A percentile compares a stretch with the other conserved stretches of the same genome.
Evolutionary conservation across 1,140 invertebrate species (phyloP).

Genomic region (Plodia interpunctella): DNA sequence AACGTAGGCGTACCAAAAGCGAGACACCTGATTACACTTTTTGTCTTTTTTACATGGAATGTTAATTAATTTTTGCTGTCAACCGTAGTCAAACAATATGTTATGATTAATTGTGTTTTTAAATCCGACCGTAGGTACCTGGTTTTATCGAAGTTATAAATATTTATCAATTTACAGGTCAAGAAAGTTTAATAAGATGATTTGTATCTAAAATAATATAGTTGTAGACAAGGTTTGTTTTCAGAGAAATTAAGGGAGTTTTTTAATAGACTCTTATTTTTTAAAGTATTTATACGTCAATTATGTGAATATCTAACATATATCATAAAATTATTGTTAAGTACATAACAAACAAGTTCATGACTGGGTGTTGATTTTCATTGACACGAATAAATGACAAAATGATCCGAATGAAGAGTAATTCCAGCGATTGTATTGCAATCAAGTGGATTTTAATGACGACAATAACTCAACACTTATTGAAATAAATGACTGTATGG

Average conservation of each 20-base stretch:
- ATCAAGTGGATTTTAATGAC: slow-evolving; percentile 30
- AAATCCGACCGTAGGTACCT: slow-evolving; percentile 25
- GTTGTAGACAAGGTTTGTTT: too few species aligned
- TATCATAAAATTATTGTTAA: not conserved
- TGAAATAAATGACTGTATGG: slow-evolving; percentile 38
- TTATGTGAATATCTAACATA: too few species aligned
- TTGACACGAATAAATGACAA: slow-evolving; percentile 9
- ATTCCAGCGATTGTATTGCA: slow-evolving; percentile 38
- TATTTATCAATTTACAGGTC: not conserved
- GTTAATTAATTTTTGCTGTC: slow-evolving; percentile 67
- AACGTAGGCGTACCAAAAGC: slow-evolving; percentile 50
- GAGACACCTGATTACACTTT: slow-evolving; percentile 48
- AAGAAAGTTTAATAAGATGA: slow-evolving; percentile 14
- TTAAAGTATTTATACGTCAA: too few species aligned
- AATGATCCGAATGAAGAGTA: slow-evolving; percentile 38
- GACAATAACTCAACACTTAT: slow-evolving; percentile 32
- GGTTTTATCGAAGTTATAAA: slow-evolving; percentile 18
- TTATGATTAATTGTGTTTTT: slow-evolving; percentile 67
- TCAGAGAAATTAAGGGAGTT: too few species aligned
- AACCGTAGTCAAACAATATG: slow-evolving; percentile 62
- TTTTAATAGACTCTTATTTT: too few species aligned
- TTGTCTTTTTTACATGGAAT: slow-evolving; percentile 43
- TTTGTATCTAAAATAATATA: slow-evolving; percentile 15
- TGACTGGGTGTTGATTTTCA: slow-evolving; percentile 11
- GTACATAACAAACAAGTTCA: not conserved